A percentile compares a stretch with the other conserved stretches of the same genome.
phyloP scores from a whole-genome alignment of 2,797 vertebrate species.

The Pitangus sulphuratus region DNA sequence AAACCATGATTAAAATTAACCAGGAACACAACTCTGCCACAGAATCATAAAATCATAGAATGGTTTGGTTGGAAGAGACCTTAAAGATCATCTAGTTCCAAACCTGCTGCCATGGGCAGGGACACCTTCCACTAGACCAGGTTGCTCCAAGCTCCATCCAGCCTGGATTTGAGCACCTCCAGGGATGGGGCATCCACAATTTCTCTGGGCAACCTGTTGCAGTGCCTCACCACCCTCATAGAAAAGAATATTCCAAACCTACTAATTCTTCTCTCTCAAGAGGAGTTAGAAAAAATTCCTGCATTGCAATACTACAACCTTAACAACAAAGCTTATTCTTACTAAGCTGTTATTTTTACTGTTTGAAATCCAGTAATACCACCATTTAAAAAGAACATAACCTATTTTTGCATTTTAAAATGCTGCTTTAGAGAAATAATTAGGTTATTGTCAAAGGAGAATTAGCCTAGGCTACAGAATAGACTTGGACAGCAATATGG shows the following conservation, averaged over 20 bases:
- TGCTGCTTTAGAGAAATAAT: background rate
- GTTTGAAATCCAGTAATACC: background rate
- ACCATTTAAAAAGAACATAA: background rate
- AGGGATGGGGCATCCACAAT: background rate
- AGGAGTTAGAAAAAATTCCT: background rate
- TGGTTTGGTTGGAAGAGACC: background rate
- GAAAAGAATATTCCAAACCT: background rate
- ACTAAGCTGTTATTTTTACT: background rate
- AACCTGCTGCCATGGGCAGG: accelerated
- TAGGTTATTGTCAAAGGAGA: background rate
- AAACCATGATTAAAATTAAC: background rate
- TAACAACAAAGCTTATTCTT: background rate
- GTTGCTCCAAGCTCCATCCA: background rate
- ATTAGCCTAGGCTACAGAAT: background rate
- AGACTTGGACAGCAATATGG: background rate
- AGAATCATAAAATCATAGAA: background rate
- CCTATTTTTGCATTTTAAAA: background rate
- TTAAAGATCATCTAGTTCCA: background rate
- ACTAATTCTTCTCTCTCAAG: background rate
- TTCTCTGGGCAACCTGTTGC: background rate
- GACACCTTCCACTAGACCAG: background rate
- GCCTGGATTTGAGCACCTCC: background rate
- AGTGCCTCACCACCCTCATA: background rate
- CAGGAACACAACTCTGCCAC: background rate
- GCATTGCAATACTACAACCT: background rate